A percentile compares a stretch with the other conserved stretches of the same genome.
Conservation (phyloP, 2,113 vertebrate species). For the Eonycteris spelaea region DNA sequence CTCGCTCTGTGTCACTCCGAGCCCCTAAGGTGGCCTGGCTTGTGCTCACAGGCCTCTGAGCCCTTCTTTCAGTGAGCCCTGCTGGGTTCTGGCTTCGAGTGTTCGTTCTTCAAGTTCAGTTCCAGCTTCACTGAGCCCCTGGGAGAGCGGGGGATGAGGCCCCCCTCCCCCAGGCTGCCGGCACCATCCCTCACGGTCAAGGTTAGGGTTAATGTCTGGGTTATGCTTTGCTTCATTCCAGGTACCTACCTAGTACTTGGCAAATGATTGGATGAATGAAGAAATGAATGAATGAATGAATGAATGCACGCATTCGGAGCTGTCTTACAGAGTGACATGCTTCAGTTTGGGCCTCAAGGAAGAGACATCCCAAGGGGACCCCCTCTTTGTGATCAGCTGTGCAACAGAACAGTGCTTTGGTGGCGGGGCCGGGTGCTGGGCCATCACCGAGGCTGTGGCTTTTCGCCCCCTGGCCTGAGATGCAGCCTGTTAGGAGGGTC, state of each 20-base stretch:
- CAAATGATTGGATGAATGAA: not conserved
- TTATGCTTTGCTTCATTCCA: not conserved
- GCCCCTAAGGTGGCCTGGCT: not conserved
- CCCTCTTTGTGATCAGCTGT: not conserved
- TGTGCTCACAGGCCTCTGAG: not conserved
- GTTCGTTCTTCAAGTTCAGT: not conserved
- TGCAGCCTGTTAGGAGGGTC: not conserved
- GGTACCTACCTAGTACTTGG: not conserved
- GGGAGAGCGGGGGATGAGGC: not conserved
- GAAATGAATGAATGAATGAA: not conserved
- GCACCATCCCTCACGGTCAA: not conserved
- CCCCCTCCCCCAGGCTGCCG: not conserved
- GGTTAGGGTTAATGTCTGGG: not conserved
- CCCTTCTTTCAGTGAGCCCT: not conserved
- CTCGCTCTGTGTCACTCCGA: no score
- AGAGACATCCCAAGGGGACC: not conserved
- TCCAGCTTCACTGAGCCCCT: not conserved
- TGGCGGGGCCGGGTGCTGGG: fast-evolving
- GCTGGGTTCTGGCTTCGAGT: not conserved
- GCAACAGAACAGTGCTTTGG: not conserved
- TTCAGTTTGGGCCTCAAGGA: not conserved
- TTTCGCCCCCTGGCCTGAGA: not conserved
- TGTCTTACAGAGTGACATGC: not conserved
- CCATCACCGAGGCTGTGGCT: not conserved
- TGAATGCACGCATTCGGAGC: not conserved